These are phyloP conservation scores for Empidonax traillii DNA, from an alignment of 2,113 vertebrate species.

Conservation along the genomic window DNA sequence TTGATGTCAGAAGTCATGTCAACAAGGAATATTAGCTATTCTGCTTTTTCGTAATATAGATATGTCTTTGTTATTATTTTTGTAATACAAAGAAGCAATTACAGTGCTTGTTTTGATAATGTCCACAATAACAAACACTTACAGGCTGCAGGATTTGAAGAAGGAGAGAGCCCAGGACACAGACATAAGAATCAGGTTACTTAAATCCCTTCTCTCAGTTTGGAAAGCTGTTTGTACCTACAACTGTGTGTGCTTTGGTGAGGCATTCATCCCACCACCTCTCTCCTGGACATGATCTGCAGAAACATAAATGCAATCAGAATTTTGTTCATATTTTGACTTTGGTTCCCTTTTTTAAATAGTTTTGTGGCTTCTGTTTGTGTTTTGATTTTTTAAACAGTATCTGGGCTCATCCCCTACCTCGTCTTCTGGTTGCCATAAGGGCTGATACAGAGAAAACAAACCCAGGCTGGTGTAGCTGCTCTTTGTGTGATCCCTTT, in stretches of 20 bases:
- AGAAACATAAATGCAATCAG: neutral
- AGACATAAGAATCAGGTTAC: accelerated
- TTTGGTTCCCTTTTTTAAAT: neutral
- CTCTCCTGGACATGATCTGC: neutral
- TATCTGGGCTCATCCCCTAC: neutral
- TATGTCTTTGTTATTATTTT: neutral
- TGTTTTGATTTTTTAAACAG: neutral
- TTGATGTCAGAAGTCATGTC: neutral
- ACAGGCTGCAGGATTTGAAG: neutral
- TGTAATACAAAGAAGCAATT: neutral
- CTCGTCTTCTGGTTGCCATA: neutral
- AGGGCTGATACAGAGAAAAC: neutral
- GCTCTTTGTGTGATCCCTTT: neutral
- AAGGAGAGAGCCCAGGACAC: neutral
- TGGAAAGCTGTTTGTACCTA: neutral
- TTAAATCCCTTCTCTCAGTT: neutral
- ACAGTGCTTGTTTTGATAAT: neutral
- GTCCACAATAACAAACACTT: neutral
- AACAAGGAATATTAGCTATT: neutral
- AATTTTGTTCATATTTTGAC: neutral
- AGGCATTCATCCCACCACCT: neutral
- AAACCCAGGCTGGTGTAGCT: neutral
- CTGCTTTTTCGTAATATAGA: neutral
- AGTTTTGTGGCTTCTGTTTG: neutral
- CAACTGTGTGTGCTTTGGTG: neutral